Evolutionary conservation across 2,113 vertebrate species (phyloP).

Genomic region (Hemicordylus capensis): DNA sequence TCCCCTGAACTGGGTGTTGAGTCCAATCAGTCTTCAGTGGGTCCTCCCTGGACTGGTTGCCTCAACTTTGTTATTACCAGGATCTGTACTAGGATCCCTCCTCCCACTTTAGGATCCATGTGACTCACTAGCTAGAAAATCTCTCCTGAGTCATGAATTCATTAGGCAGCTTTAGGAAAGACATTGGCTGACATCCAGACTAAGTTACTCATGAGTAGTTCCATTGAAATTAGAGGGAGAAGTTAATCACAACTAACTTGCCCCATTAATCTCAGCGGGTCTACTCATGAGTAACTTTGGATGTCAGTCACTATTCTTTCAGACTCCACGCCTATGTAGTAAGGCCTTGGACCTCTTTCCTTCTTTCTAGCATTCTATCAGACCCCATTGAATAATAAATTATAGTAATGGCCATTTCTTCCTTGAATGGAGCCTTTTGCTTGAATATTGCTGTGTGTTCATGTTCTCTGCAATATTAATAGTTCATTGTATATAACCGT

Average conservation of each 20-base stretch:
- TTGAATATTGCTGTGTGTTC: conserved; percentile 29
- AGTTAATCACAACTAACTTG: too few relatives aligned
- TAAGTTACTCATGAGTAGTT: too few relatives aligned
- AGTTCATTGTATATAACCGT: conserved; percentile 37
- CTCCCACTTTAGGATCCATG: neutral
- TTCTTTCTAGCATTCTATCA: conserved; percentile 35
- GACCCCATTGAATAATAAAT: conserved; percentile 46
- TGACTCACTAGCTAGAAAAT: neutral
- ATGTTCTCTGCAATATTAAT: conserved; percentile 49
- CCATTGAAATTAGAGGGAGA: too few relatives aligned
- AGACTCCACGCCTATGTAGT: neutral
- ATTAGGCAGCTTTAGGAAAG: neutral
- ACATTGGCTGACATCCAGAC: too few relatives aligned
- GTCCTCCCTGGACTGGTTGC: too few relatives aligned
- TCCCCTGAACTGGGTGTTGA: too few relatives aligned
- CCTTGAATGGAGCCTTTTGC: conserved; percentile 36
- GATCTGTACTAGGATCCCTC: neutral
- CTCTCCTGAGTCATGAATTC: neutral
- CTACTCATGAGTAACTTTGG: too few relatives aligned
- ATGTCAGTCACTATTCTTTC: neutral
- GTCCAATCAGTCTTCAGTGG: too few relatives aligned
- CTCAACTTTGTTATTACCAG: neutral
- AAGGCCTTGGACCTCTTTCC: neutral
- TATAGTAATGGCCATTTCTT: conserved; percentile 20
- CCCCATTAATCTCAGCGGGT: too few relatives aligned